A percentile compares a stretch with the other conserved stretches of the same genome.
Evolutionary conservation across 2,888 invertebrate genomes (phyloP).

Genomic region (Amiota communis): DNA sequence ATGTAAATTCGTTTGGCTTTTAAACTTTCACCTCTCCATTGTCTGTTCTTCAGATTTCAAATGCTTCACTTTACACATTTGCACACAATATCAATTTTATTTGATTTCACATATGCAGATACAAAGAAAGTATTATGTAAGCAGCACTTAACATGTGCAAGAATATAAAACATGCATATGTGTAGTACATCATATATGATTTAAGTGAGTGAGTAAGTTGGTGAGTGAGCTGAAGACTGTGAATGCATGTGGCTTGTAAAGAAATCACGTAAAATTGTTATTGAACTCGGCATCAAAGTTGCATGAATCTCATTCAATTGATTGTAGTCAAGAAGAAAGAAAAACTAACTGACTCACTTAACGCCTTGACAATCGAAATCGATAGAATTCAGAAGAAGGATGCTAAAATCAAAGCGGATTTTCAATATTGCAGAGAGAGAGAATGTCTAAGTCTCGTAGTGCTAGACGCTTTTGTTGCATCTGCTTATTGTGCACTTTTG

Average conservation of each 20-base stretch:
- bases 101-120: constrained; percentile 10
- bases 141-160: constrained; percentile 21
- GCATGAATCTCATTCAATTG: neutral
- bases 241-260: neutral
- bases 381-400: too few species aligned
- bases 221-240: neutral
- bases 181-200: neutral
- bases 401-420: too few species aligned
- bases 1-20: constrained; percentile 14
- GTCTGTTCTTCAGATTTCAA: neutral
- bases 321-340: too few species aligned
- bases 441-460: too few species aligned
- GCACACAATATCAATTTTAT: constrained; percentile 23
- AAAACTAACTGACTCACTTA: too few species aligned
- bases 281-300: constrained; percentile 12
- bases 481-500: constrained; percentile 20
- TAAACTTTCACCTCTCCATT: neutral
- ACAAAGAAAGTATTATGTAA: neutral
- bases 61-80: neutral
- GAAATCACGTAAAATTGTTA: constrained; percentile 8
- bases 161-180: neutral
- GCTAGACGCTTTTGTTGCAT: neutral
- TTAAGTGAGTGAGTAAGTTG: neutral
- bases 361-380: too few species aligned
- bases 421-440: too few species aligned